phyloP scores from a whole-genome alignment of 2,888 invertebrate species.

The Eilema depressum region DNA sequence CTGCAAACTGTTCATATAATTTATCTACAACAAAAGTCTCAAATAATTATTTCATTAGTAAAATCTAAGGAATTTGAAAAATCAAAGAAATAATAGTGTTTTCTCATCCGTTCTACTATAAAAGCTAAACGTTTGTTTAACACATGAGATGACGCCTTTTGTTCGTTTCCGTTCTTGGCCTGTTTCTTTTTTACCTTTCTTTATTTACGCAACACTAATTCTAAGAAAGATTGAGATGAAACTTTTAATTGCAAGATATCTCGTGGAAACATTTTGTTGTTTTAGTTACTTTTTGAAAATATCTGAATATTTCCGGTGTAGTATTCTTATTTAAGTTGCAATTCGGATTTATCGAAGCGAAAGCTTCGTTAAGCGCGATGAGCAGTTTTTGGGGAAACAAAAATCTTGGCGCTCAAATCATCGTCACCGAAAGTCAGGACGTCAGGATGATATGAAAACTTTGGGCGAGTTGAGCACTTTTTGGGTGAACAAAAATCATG shows the following conservation, averaged over 20 bases:
- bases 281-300: background rate
- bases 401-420: too few species aligned
- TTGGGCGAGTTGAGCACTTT: too few species aligned
- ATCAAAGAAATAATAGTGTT: background rate
- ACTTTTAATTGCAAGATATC: conserved; percentile 46
- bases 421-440: too few species aligned
- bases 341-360: background rate
- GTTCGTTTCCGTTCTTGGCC: conserved; percentile 30
- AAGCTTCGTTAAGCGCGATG: too few species aligned
- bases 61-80: too few species aligned
- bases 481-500: too few species aligned
- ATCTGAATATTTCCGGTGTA: background rate
- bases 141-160: conserved; percentile 45
- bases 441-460: too few species aligned
- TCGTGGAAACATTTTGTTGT: conserved; percentile 28
- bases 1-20: too few species aligned
- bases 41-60: too few species aligned
- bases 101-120: conserved; percentile 17
- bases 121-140: conserved; percentile 33
- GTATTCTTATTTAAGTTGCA: background rate
- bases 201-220: conserved; percentile 29
- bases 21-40: too few species aligned
- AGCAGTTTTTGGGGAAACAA: too few species aligned
- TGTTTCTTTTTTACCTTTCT: conserved; percentile 21
- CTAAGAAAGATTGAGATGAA: conserved; percentile 35